A percentile compares a stretch with the other conserved stretches of the same genome.
Conservation (phyloP, 2,888 invertebrate genomes). For the Dromius quadrimaculatus region DNA sequence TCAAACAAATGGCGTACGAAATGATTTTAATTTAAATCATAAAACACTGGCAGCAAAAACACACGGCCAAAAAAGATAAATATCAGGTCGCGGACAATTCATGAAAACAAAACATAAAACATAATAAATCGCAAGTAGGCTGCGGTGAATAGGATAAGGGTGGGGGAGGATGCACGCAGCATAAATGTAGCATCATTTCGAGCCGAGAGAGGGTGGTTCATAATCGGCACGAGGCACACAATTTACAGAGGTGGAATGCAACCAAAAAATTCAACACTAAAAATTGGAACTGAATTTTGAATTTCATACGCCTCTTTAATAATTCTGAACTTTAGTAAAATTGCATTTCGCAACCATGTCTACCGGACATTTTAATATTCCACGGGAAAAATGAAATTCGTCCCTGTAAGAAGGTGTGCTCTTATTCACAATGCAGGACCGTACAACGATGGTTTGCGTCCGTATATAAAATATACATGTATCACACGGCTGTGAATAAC, state of each 20-base stretch:
- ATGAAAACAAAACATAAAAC: constrained; percentile 38
- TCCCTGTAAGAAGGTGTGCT: neutral
- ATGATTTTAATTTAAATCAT: constrained; percentile 52
- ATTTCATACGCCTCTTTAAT: too few species aligned
- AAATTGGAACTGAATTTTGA: neutral
- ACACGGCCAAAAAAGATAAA: constrained; percentile 44
- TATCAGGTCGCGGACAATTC: constrained; percentile 42
- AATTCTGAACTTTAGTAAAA: too few species aligned
- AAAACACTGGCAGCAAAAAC: constrained; percentile 31
- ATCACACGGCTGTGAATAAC: constrained; percentile 58
- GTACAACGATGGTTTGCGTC: constrained; percentile 9
- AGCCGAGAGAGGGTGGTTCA: constrained; percentile 11
- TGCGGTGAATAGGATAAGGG: too few species aligned
- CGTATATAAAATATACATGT: constrained; percentile 47
- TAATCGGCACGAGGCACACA: neutral
- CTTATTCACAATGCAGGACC: constrained; percentile 1
- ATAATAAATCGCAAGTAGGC: constrained; percentile 48
- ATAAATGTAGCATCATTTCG: constrained; percentile 26
- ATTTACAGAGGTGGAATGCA: neutral
- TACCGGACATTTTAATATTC: too few species aligned
- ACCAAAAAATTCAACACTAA: neutral
- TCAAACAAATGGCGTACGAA: constrained; percentile 35
- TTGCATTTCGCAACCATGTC: too few species aligned
- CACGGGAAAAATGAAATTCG: too few species aligned
- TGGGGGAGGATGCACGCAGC: neutral